A percentile compares a stretch with the other conserved stretches of the same genome.
phyloP scores from a whole-genome alignment of 2,797 vertebrate genomes.

The Lithobates sylvaticus region DNA sequence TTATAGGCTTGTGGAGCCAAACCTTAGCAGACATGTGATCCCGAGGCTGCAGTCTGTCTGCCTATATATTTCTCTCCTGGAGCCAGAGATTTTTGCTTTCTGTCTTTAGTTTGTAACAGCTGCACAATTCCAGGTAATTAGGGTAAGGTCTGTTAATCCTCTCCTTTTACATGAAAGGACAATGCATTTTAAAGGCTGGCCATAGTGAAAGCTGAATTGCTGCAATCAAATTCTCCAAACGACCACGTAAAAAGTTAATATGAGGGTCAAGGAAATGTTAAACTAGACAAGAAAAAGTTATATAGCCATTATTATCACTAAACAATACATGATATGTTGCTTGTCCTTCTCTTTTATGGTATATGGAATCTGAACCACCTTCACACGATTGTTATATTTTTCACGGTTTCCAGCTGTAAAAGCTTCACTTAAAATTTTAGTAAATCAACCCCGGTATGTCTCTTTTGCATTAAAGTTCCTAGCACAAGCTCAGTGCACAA shows the following conservation, averaged over 20 bases:
- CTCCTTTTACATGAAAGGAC: slow-evolving; percentile 68
- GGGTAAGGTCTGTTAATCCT: slow-evolving; percentile 74
- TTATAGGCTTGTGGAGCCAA: slow-evolving; percentile 80
- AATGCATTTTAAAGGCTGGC: slow-evolving; percentile 68
- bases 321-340: background rate
- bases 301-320: background rate
- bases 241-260: slow-evolving; percentile 58
- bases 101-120: slow-evolving; percentile 71
- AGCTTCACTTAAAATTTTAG: too few relatives aligned
- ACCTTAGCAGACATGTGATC: slow-evolving; percentile 80
- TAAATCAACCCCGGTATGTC: too few relatives aligned
- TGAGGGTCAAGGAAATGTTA: slow-evolving; percentile 27
- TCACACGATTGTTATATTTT: background rate
- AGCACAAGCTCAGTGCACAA: too few relatives aligned
- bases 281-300: background rate
- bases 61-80: slow-evolving; percentile 76
- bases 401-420: too few relatives aligned
- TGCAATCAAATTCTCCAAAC: slow-evolving; percentile 68
- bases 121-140: slow-evolving; percentile 78
- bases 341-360: background rate
- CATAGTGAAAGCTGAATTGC: slow-evolving; percentile 69
- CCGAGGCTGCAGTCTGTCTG: slow-evolving; percentile 80
- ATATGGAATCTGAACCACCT: background rate
- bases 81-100: slow-evolving; percentile 70
- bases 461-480: too few relatives aligned